These are phyloP conservation scores for Scopus umbretta DNA, from an alignment of 2,113 vertebrate genomes.

Conservation along the genomic window DNA sequence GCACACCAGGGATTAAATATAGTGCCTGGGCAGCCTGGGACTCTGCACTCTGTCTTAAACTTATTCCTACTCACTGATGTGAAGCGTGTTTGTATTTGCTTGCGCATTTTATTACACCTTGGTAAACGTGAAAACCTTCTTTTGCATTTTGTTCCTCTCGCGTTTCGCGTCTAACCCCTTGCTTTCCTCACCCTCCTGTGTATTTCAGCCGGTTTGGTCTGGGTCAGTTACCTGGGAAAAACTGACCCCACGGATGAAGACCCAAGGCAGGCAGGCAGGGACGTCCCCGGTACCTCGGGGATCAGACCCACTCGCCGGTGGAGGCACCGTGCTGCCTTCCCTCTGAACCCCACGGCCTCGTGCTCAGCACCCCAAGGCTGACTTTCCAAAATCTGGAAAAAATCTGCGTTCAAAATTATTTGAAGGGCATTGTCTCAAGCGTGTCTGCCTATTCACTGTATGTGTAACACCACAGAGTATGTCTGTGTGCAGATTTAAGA, in stretches of 20 bases:
- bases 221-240: not conserved
- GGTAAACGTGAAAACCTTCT: not conserved
- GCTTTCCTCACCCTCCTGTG: not conserved
- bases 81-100: not conserved
- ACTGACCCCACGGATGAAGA: accelerated
- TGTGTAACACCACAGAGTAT: too few species aligned
- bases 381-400: not conserved
- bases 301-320: accelerated
- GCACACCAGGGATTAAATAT: too few species aligned
- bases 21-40: not conserved
- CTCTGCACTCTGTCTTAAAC: not conserved
- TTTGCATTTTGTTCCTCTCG: not conserved
- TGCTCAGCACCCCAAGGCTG: not conserved
- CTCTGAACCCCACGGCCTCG: accelerated
- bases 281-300: accelerated
- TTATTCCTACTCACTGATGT: not conserved
- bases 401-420: not conserved
- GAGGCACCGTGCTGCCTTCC: accelerated
- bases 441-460: accelerated
- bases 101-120: not conserved
- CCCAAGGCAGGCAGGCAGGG: not conserved
- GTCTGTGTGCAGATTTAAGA: not conserved
- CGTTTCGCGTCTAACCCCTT: not conserved
- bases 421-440: accelerated
- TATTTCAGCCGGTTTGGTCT: not conserved